Evolutionary conservation across 2,113 vertebrate species (phyloP), one percentile per base, ranked within the genome.

Genomic region (Gambusia holbrooki): DNA sequence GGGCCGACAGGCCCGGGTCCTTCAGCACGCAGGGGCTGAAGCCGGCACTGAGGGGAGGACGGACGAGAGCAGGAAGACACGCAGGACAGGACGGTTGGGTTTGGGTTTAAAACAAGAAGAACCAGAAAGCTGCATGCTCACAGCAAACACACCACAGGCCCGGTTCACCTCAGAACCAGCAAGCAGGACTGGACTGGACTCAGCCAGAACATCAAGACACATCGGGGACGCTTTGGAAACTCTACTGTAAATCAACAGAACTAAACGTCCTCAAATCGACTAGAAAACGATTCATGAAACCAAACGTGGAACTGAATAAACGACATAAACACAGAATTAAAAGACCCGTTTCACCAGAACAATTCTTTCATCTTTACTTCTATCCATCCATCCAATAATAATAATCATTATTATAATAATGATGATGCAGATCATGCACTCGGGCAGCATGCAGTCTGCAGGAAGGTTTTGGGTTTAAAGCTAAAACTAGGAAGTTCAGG

Each of bases 1-100:
- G 96, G 84, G 96, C 96, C 80, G 96, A 96, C 77, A 97, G 91
- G 84, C 95, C 95, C 1, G 95, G 92, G 91, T 99, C 97, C 92
- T 95, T 97, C 93, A 98, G 92, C 79, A 93, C 88, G 12, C 61
- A 94, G 85, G 97, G 96, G 91, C 95, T 96, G 95, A 98, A 98
- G 88, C 93, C 95, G 33, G 93, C 93, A 84, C 96, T 97, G 28
- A 73, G 5, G 69, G 32, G 7, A 32, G 54, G 62, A 70, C 19
- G 66, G 78, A 42, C 28, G 33, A 19, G 42, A 62, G 17, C 19
- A 15, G n/a, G 33, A 42, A 28, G 45, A 48, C 5, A 48, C 3
- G 37, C 29, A 61, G 13, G 29, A 22, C 51, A 71, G 54, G 15
- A 30, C 66, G 76, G 79, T 82, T 83, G 48, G 54, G 67, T 45